Evolutionary conservation across 1,140 invertebrate genomes (phyloP).

Genomic region (Drosophila hydei): DNA sequence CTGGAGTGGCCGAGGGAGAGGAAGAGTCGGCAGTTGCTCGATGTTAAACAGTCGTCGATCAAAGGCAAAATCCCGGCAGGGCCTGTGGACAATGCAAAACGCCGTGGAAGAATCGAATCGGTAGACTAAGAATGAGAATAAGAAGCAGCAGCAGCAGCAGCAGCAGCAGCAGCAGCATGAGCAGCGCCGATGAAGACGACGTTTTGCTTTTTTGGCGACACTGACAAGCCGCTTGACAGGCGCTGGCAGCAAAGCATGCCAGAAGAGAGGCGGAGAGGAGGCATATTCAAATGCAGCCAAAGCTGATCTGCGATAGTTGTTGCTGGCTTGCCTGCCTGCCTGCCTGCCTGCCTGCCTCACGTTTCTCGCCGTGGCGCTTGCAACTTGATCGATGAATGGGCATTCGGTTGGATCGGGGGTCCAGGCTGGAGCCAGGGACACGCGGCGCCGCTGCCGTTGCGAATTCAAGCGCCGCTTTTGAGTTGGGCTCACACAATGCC

Average conservation of each 20-base stretch:
- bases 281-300: constrained; percentile 70
- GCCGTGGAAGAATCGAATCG: neutral
- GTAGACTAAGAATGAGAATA: neutral
- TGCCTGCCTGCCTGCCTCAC: constrained; percentile 44
- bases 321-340: constrained; percentile 6
- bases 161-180: neutral
- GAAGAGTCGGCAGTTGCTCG: constrained; percentile 39
- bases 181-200: constrained; percentile 68
- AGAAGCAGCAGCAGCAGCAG: constrained; percentile 1
- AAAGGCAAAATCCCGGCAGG: constrained; percentile 72
- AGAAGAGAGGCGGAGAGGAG: neutral
- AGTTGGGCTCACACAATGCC: constrained; percentile 72
- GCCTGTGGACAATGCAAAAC: constrained; percentile 24
- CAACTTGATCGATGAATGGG: constrained; percentile 81
- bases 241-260: neutral
- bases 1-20: constrained; percentile 10
- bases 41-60: constrained; percentile 76
- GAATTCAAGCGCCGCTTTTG: constrained; percentile 80
- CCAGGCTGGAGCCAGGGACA: constrained; percentile 30
- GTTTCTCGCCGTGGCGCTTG: constrained; percentile 79
- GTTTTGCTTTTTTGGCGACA: constrained; percentile 71
- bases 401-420: constrained; percentile 43
- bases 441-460: constrained; percentile 72
- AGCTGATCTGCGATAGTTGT: constrained; percentile 58
- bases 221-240: constrained; percentile 60